phyloP scores from a whole-genome alignment of 2,113 vertebrate genomes.

The Mobula birostris region DNA sequence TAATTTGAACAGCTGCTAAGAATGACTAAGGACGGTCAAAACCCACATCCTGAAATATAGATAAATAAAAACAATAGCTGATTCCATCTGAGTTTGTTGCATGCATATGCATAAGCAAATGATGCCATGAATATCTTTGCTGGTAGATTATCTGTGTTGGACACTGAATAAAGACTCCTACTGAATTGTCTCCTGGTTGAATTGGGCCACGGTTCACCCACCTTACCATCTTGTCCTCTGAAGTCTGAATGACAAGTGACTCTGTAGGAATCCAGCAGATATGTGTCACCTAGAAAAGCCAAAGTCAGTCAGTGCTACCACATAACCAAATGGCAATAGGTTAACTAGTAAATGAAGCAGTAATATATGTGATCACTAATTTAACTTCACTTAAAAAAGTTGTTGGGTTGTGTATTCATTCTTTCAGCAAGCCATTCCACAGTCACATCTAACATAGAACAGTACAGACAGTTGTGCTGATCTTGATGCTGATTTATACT shows the following conservation, averaged over 20 bases:
- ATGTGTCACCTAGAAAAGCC: constrained; percentile 75
- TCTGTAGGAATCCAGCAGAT: constrained; percentile 87
- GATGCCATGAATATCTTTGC: neutral
- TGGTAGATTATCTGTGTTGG: neutral
- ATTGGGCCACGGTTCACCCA: constrained; percentile 44
- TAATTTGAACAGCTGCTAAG: too few species aligned
- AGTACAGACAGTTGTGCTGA: too few species aligned
- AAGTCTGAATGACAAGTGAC: constrained; percentile 75
- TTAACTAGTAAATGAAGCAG: neutral
- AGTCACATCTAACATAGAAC: neutral
- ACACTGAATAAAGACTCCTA: neutral
- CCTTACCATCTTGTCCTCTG: constrained; percentile 90
- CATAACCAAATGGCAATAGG: neutral
- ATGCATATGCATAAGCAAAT: neutral
- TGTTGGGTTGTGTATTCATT: neutral
- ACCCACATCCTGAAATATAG: too few species aligned
- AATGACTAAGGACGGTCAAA: too few species aligned
- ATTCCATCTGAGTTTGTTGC: neutral
- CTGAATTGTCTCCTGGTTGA: neutral
- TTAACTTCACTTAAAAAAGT: neutral
- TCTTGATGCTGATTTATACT: too few species aligned
- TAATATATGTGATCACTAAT: neutral
- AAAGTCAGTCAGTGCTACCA: neutral
- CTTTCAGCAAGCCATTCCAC: neutral
- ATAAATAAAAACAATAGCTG: too few species aligned